Percentiles rank a stretch among this genome's conserved stretches.
Conservation (phyloP, 2,797 vertebrate species). For the Sylvilagus floridanus region DNA sequence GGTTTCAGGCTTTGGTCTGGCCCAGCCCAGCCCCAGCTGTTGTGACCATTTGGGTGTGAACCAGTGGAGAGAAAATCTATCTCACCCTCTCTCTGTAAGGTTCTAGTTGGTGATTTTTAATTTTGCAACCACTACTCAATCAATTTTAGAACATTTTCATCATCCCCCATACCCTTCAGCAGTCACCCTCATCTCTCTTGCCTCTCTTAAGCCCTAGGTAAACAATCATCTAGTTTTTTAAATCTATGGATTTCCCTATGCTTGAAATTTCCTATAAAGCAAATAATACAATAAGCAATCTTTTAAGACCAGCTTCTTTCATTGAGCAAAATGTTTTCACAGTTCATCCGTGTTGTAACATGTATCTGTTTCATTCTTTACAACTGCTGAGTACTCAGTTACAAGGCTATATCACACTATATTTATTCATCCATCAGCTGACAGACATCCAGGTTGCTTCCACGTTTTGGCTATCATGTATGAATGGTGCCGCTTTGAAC, state of each 20-base stretch:
- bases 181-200: background rate
- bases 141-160: constrained; percentile 33
- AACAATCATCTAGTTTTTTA: background rate
- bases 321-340: constrained; percentile 37
- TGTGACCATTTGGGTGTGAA: no score
- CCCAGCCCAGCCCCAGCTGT: no score
- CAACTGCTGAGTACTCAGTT: background rate
- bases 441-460: background rate
- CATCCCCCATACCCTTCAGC: background rate
- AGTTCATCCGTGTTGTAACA: background rate
- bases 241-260: background rate
- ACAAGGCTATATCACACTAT: background rate
- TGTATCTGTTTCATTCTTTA: background rate
- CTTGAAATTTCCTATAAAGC: constrained; percentile 35
- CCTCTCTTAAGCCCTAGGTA: background rate
- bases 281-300: background rate
- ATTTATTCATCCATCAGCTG: background rate
- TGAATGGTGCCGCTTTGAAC: background rate
- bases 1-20: no score
- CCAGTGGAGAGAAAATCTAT: no score
- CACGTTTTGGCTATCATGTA: background rate
- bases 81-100: no score
- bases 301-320: constrained; percentile 29
- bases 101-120: background rate
- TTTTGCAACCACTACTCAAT: background rate